Base-by-base conservation (phyloP, 2,113 vertebrate genomes). In the Pardalotus punctatus region DNA sequence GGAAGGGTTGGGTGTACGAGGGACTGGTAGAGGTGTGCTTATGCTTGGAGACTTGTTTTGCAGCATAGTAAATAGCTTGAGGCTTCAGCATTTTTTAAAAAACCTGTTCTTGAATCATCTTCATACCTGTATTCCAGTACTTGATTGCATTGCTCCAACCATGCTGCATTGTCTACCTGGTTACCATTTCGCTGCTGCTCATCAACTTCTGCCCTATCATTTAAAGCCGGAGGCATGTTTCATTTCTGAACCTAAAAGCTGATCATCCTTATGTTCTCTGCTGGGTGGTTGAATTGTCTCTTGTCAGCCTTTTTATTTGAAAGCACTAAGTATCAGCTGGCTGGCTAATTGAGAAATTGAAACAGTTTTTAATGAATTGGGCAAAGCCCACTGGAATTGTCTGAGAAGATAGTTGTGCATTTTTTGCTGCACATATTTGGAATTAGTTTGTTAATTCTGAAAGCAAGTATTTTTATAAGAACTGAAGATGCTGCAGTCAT, bases 321-420 rank as follows among this genome's bases (percentile, higher is more conserved):
- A 94, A 86, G 90, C 86, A 61, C 76, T 86, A 86, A 96, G 80
- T 94, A 65, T 77, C 95, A 87, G 73, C 62, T 97, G 92, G 58
- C 95, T 97, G 97, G 56, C 94, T 89, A 96, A 96, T 87, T 91
- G 93, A 95, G 94, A 96, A 95, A 95, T 92, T 70, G 86, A 76
- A 94, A 58, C 57, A 65, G 76, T 73, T 96, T 85, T 71, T 74
- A 94, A 83, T 80, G 77, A 94, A 94, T 94, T 95, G 96, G 96
- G 81, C 89, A 94, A 94, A 92, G 40, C 89, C 95, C 81, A 21
- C 73, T 96, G 93, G 93, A 97, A 92, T 88, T 90, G 73, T 94
- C 87, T 81, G 87, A 81, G 88, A 96, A 72, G 73, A 87, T 73
- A 96, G 91, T 18, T 78, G 84, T 94, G 74, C 81, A 64, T 85